These are phyloP conservation scores for Cyanoliseus patagonus DNA, from an alignment of 2,113 vertebrate genomes.

Conservation along the genomic window DNA sequence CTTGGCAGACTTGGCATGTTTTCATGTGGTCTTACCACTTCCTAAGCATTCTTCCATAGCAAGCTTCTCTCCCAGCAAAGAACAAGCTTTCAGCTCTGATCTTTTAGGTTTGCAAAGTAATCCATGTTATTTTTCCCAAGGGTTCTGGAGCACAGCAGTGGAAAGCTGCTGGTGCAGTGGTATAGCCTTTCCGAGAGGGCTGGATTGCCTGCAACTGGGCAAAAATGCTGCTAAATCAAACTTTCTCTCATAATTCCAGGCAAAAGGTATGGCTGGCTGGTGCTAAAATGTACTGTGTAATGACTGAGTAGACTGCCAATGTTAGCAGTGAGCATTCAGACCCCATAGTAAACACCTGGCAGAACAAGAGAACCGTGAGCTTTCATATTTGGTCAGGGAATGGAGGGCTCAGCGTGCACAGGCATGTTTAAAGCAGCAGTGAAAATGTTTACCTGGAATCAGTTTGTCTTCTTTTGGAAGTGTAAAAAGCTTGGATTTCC, in stretches of 20 bases:
- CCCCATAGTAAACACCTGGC: background rate
- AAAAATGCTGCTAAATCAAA: background rate
- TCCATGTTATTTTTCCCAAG: background rate
- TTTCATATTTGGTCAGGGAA: background rate
- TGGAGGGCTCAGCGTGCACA: background rate
- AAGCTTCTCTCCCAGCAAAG: background rate
- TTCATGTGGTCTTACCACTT: background rate
- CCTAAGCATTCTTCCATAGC: background rate
- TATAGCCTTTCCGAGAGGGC: background rate
- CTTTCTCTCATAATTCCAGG: background rate
- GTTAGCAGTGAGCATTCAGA: background rate
- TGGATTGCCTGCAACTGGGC: background rate
- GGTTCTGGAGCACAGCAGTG: background rate
- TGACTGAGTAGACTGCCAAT: background rate
- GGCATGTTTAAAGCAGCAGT: background rate
- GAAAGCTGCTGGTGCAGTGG: background rate
- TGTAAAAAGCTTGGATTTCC: background rate
- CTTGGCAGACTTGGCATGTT: slow-evolving; percentile 42
- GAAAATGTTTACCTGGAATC: background rate
- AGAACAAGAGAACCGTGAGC: background rate
- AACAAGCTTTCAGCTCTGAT: background rate
- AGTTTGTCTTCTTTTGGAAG: background rate
- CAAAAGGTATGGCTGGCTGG: background rate
- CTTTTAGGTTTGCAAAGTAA: background rate
- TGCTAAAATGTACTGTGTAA: background rate